Evolutionary conservation across 2,888 invertebrate species (phyloP), one percentile per base, ranked within the genome.

Genomic region (Sceliomorpha sp.): DNA sequence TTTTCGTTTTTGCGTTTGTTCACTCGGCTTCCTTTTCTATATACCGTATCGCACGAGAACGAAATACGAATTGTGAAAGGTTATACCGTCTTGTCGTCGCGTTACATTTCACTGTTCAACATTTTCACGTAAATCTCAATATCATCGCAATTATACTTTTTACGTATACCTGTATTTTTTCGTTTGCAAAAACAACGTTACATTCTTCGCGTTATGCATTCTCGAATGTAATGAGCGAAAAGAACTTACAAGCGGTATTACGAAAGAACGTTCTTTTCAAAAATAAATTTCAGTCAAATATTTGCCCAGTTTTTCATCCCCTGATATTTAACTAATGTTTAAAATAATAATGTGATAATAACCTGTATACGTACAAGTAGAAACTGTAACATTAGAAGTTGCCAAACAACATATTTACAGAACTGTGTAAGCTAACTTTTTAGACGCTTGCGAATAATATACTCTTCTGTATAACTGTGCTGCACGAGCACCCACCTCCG

Each of bases 381-480:
- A 12, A 34, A 29, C 24, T 9, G 42, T 31, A 13, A 32, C 26
- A 6, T 27, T 36, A 36, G 42, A 51, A 36, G 60, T 60, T 31
- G 44, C 31, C 12, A 7, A 17, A 14, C 26, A 7, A 17, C 29
- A 39, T 50, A 51, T 53, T 48, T 31, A 53, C 34, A 36, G 47
- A 48, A 45, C 31, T 44, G 55, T 51, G 60, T 34, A 34, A 60
- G 14, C 29, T 32, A 62, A 68, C 45, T 68, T 62, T 62, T 68
- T 68, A 68, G 60, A 40, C 62, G 42, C 45, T 26, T 13, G 44
- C 51, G 56, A 62, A 68, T 39, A 62, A 68, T 68, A 62, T 58
- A 53, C 56, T 55, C 44, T 24, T 50, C 44, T 24, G 60, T 47
- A 55, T 63, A 37, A 63, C 47, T 10, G 36, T 39, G 48, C 44